A percentile compares a stretch with the other conserved stretches of the same genome.
phyloP scores from a whole-genome alignment of 2,113 vertebrate species.

The Clarias magur region DNA sequence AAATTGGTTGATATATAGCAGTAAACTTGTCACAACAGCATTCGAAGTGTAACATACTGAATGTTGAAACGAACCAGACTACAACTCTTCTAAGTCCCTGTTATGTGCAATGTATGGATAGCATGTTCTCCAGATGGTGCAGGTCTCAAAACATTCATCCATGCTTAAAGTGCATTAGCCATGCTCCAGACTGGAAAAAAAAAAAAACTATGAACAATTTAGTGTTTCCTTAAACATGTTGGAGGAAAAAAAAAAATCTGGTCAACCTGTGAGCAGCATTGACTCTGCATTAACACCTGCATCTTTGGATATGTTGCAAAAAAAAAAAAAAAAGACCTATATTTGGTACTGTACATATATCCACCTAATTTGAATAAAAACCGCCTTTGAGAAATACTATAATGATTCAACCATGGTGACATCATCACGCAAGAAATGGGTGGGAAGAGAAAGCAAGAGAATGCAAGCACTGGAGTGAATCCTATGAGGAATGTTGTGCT shows the following conservation, averaged over 20 bases:
- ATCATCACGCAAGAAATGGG: constrained; percentile 15
- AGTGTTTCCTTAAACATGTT: constrained; percentile 40
- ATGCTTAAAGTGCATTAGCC: constrained; percentile 12
- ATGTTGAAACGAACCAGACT: constrained; percentile 11
- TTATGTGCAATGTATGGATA: constrained; percentile 28
- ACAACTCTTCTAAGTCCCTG: background rate
- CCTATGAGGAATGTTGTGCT: constrained; percentile 54
- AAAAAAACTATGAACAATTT: constrained; percentile 42
- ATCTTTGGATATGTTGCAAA: background rate
- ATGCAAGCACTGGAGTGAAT: constrained; percentile 44
- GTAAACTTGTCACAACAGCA: background rate
- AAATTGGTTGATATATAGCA: background rate
- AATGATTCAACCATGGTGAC: background rate
- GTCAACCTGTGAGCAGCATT: background rate
- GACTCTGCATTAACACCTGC: background rate
- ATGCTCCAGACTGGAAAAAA: constrained; percentile 33
- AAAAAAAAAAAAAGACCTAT: background rate
- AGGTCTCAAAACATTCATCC: constrained; percentile 29
- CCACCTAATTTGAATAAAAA: background rate
- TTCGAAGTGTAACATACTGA: background rate
- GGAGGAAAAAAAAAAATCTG: background rate
- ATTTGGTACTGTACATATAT: background rate
- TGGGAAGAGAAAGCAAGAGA: constrained; percentile 15
- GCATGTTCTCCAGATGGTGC: constrained; percentile 45
- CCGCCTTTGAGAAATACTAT: background rate